Conservation (phyloP, 2,113 vertebrate species). For the Nipponia nippon region DNA sequence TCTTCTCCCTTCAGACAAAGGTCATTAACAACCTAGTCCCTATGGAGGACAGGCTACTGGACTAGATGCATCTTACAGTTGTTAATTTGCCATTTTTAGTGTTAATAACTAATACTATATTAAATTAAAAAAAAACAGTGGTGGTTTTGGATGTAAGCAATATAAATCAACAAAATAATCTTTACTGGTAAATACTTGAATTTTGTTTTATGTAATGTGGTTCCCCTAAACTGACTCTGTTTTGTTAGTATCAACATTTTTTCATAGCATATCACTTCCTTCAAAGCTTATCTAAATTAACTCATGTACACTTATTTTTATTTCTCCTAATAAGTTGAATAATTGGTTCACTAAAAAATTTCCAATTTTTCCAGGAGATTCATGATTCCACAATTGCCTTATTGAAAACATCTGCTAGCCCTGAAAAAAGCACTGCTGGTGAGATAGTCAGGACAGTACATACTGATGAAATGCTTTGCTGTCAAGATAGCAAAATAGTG, state of each 20-base stretch:
- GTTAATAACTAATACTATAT: background rate
- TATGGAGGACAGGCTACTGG: background rate
- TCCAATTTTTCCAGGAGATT: slow-evolving; percentile 6
- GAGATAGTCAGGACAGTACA: background rate
- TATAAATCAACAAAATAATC: background rate
- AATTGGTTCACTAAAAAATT: background rate
- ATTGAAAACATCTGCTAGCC: background rate
- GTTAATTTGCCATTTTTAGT: background rate
- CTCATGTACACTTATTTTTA: background rate
- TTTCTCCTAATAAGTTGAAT: background rate
- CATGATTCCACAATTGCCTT: background rate
- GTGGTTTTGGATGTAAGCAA: background rate
- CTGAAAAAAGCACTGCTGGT: background rate
- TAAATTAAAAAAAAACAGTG: background rate
- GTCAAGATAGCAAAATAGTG: background rate
- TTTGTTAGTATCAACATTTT: background rate
- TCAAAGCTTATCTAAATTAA: background rate
- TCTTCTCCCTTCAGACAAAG: background rate
- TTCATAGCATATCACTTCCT: background rate
- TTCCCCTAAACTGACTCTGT: background rate
- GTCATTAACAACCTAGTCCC: background rate
- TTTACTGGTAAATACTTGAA: background rate
- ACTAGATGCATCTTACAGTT: background rate
- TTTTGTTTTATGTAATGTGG: background rate
- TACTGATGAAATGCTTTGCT: background rate